Evolutionary conservation across 1,140 invertebrate genomes (phyloP), one percentile per base, ranked within the genome.

Genomic region (Chelonus insularis): DNA sequence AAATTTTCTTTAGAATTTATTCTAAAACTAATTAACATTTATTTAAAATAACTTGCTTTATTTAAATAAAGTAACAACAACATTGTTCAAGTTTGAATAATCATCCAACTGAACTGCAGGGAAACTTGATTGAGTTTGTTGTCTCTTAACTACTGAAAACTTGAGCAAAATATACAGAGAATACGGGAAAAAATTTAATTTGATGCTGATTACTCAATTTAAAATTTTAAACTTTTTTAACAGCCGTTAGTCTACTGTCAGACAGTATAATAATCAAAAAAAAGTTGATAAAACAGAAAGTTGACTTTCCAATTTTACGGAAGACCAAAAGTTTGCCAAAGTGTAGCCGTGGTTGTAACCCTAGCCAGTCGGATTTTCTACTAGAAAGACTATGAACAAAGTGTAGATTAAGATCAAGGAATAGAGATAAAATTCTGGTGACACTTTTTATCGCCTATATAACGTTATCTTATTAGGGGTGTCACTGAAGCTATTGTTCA

Each of bases 401-500:
- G 25, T 34, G n/a, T 11, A 39, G 36, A 58, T 47, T 47, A 11
- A 58, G 43, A 63, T 51, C 23, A 51, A 16, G 12, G 16, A 34
- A 36, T 11, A 18, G 8, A n/a, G 51, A 51, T 50, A 54, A 54
- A 50, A 58, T 18, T 34, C 16, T 20, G 32, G 39, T 48, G 39
- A 56, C 60, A 32, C 34, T 51, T 60, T 65, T 9, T 37, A 56
- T 51, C 37, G 23, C 59, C 41, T 59, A 60, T 56, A 37, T 60
- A 29, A 20, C 18, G 32, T 62, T 65, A 62, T 60, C 60, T 58
- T 50, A 62, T 62, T 62, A 51, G 60, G 51, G 50, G 12, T 16
- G 14, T 54, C n/a, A 36, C 29, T 55, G 4, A 41, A 39, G 48
- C 50, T n/a, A 16, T 61, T 52, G 50, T 54, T 52, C 41, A 23